phyloP scores from a whole-genome alignment of 1,140 invertebrate genomes.

The Philotrypesis tridentata region DNA sequence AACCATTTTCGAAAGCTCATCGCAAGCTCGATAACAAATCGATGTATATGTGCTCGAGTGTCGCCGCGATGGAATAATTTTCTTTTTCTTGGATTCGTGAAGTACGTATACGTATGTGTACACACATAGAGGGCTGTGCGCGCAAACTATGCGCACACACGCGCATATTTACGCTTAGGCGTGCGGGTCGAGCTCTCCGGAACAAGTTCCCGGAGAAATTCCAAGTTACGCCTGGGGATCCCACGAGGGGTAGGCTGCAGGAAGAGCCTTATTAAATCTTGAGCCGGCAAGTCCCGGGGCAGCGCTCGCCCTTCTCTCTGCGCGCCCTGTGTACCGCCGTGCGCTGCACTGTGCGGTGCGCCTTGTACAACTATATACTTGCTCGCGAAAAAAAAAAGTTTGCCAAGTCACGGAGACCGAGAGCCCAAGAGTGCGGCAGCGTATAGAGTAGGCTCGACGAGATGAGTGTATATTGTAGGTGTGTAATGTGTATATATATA shows the following conservation, averaged over 20 bases:
- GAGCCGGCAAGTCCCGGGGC: neutral
- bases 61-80: neutral
- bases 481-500: too few species aligned
- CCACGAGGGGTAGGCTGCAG: neutral
- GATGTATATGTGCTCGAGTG: too few species aligned
- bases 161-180: neutral
- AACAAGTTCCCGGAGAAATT: neutral
- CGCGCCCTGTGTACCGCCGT: too few species aligned
- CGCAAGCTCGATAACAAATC: too few species aligned
- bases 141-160: neutral
- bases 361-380: neutral
- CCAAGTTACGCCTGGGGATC: neutral
- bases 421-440: neutral
- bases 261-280: slow-evolving; percentile 40
- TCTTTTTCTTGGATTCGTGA: neutral
- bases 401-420: neutral
- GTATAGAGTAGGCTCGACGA: neutral
- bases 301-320: neutral
- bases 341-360: neutral
- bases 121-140: neutral
- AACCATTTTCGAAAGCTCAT: too few species aligned
- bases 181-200: neutral
- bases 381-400: neutral
- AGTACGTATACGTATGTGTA: too few species aligned
- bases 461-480: too few species aligned